Conservation (phyloP, 2,797 vertebrate genomes). For the Chanos chanos region DNA sequence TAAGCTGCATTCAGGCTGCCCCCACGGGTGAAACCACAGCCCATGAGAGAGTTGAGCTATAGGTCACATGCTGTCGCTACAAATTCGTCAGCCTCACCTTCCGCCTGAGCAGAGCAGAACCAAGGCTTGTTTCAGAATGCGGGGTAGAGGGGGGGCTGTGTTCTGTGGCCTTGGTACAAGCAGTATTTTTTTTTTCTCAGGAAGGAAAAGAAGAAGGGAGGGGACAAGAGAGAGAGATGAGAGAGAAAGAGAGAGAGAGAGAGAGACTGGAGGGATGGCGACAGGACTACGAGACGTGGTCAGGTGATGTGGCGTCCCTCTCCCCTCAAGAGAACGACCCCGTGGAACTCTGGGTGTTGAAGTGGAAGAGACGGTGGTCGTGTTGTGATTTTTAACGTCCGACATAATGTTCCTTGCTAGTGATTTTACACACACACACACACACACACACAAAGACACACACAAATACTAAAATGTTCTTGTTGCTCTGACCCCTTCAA, state of each 20-base stretch:
- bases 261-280: not conserved
- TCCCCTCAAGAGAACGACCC: constrained; percentile 71
- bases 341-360: constrained; percentile 80
- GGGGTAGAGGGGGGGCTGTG: not conserved
- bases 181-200: too few relatives aligned
- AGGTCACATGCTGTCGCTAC: constrained; percentile 77
- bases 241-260: constrained; percentile 27
- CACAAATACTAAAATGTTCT: not conserved
- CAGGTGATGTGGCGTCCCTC: constrained; percentile 61
- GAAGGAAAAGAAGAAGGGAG: not conserved
- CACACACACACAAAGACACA: constrained; percentile 48
- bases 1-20: constrained; percentile 21
- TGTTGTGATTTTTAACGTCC: constrained; percentile 58
- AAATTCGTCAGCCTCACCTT: constrained; percentile 71
- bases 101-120: constrained; percentile 54
- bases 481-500: not conserved
- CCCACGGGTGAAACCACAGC: constrained; percentile 48
- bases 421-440: constrained; percentile 59
- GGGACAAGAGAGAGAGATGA: not conserved
- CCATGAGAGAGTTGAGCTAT: constrained; percentile 62
- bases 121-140: constrained; percentile 20
- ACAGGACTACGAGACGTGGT: constrained; percentile 57
- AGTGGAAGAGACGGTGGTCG: constrained; percentile 80
- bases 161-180: too few relatives aligned
- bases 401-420: constrained; percentile 37